These are phyloP conservation scores for Adela reaumurella DNA, from an alignment of 2,888 invertebrate genomes.

Conservation along the genomic window DNA sequence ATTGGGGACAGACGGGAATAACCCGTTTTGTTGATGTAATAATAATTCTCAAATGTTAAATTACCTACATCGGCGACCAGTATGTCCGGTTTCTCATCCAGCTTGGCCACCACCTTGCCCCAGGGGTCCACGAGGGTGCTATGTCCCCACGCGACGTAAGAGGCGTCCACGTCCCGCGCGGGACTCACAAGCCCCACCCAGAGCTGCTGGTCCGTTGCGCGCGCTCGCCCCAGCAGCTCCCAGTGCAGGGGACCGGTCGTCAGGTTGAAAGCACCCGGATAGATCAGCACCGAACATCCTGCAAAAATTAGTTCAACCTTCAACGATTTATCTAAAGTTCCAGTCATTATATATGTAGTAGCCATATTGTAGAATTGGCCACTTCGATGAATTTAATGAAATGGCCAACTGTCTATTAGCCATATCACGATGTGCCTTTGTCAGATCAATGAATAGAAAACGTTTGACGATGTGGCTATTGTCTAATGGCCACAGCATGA, in stretches of 20 bases:
- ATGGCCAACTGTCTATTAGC: no score
- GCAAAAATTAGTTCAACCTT: conserved; percentile 7
- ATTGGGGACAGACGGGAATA: no score
- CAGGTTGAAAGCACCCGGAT: conserved; percentile 95
- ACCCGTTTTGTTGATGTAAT: no score
- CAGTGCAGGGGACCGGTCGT: conserved; percentile 94
- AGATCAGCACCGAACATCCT: conserved; percentile 84
- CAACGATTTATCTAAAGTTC: no score
- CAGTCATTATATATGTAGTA: no score
- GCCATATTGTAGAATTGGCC: no score
- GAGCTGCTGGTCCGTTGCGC: conserved; percentile 87
- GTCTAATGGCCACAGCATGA: no score
- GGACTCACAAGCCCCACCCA: conserved; percentile 84
- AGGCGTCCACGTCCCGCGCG: conserved; percentile 67
- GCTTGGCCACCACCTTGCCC: conserved; percentile 67
- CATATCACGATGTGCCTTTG: no score
- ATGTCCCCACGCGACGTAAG: conserved; percentile 88
- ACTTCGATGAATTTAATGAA: no score
- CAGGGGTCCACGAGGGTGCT: conserved; percentile 81
- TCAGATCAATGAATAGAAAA: no score
- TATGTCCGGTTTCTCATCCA: conserved; percentile 68
- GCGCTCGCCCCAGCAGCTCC: conserved; percentile 75
- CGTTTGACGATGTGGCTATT: no score
- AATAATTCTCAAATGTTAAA: no score
- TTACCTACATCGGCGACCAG: conserved; percentile 73